Conservation (phyloP, 2,113 vertebrate genomes). For the Phyllopteryx taeniolatus region DNA sequence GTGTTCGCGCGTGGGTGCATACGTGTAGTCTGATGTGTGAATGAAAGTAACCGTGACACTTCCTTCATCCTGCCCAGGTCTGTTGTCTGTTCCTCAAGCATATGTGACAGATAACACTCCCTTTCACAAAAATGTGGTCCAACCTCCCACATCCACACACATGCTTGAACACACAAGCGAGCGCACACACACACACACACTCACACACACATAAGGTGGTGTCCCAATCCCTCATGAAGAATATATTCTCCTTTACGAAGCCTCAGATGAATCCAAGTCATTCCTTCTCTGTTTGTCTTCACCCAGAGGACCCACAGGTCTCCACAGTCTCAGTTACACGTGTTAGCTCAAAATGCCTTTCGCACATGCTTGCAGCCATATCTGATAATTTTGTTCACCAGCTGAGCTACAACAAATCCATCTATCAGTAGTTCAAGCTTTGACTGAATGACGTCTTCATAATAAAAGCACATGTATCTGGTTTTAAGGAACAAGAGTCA, state of each 20-base stretch:
- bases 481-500: neutral
- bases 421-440: conserved; percentile 22
- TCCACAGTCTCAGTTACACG: conserved; percentile 32
- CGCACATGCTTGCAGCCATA: neutral
- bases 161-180: conserved; percentile 11
- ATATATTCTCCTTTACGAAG: conserved; percentile 45
- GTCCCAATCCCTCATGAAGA: conserved; percentile 35
- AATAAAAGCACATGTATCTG: neutral
- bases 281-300: conserved; percentile 12
- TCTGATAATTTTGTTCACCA: conserved; percentile 19
- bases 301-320: conserved; percentile 20
- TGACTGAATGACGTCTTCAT: conserved; percentile 8
- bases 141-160: conserved; percentile 46
- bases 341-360: conserved; percentile 2
- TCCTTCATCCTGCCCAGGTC: conserved; percentile 37
- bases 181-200: conserved; percentile 6
- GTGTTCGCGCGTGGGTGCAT: neutral
- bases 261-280: conserved; percentile 17
- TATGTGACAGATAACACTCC: conserved; percentile 60
- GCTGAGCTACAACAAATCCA: neutral
- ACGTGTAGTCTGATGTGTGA: conserved; percentile 41
- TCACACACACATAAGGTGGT: conserved; percentile 18
- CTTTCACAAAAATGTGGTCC: conserved; percentile 64
- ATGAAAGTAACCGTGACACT: conserved; percentile 56
- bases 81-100: conserved; percentile 52